Conservation (phyloP, 1,140 invertebrate genomes). For the Drosophila varians region DNA sequence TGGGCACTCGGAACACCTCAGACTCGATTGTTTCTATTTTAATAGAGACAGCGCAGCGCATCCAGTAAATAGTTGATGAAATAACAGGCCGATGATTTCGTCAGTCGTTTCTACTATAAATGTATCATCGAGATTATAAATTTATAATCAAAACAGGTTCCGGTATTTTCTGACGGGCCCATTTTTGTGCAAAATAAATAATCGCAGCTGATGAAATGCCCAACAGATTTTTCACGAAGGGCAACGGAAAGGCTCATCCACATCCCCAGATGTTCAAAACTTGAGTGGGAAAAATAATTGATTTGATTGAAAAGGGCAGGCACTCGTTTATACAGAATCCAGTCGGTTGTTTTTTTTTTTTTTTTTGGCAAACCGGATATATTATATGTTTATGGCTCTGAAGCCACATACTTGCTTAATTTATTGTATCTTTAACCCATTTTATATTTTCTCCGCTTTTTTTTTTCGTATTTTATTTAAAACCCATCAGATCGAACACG, state of each 20-base stretch:
- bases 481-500: slow-evolving; percentile 69
- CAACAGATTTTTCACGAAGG: background rate
- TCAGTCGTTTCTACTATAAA: slow-evolving; percentile 30
- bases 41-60: slow-evolving; percentile 9
- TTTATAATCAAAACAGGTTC: slow-evolving; percentile 20
- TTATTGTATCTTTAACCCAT: slow-evolving; percentile 3
- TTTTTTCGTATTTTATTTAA: background rate
- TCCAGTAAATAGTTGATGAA: slow-evolving; percentile 46
- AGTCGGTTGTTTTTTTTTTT: no score
- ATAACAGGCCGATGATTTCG: slow-evolving; percentile 31
- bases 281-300: background rate
- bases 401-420: slow-evolving; percentile 1
- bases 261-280: background rate
- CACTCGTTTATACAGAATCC: no score
- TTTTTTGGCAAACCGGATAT: background rate
- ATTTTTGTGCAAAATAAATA: slow-evolving; percentile 27
- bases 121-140: background rate
- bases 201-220: slow-evolving; percentile 30
- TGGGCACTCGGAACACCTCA: background rate
- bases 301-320: no score
- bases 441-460: background rate
- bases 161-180: slow-evolving; percentile 31
- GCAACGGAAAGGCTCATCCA: slow-evolving; percentile 10
- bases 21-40: slow-evolving; percentile 7
- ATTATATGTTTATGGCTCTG: no score